Conservation (phyloP, 1,140 invertebrate species). For the Saccostrea cuccullata region DNA sequence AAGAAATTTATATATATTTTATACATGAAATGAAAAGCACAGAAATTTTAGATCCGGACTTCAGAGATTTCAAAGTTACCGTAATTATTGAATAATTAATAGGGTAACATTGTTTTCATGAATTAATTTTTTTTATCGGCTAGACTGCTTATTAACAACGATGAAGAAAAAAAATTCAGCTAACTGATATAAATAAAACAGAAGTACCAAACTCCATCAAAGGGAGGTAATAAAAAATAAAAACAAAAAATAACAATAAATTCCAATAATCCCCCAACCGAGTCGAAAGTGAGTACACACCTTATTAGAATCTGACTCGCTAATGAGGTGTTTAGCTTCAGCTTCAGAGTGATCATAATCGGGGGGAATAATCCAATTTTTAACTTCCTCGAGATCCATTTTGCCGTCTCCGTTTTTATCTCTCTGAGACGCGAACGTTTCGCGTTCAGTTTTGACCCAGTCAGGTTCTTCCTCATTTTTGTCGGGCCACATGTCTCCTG, state of each 20-base stretch:
- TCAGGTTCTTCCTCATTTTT: slow-evolving; percentile 89
- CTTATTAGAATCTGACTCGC: slow-evolving; percentile 94
- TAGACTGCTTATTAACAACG: too few relatives aligned
- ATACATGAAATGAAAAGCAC: too few relatives aligned
- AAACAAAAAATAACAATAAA: background rate
- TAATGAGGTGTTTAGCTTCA: slow-evolving; percentile 96
- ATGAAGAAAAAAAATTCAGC: too few relatives aligned
- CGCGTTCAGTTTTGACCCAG: slow-evolving; percentile 96
- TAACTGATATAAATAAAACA: background rate
- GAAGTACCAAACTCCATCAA: background rate
- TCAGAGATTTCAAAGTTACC: too few relatives aligned
- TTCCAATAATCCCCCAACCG: background rate
- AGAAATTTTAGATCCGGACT: too few relatives aligned
- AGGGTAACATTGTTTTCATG: too few relatives aligned
- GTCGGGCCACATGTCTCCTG: slow-evolving; percentile 76
- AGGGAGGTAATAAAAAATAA: background rate
- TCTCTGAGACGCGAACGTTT: slow-evolving; percentile 88
- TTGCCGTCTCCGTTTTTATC: slow-evolving; percentile 94
- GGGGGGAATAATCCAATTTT: slow-evolving; percentile 95
- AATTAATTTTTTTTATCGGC: too few relatives aligned
- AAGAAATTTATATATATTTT: too few relatives aligned
- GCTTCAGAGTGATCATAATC: slow-evolving; percentile 98
- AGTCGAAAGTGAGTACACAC: slow-evolving; percentile 78
- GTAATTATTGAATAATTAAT: too few relatives aligned
- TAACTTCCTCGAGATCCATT: slow-evolving; percentile 91